phyloP scores from a whole-genome alignment of 1,140 invertebrate genomes.

The Pachypsylla venusta region DNA sequence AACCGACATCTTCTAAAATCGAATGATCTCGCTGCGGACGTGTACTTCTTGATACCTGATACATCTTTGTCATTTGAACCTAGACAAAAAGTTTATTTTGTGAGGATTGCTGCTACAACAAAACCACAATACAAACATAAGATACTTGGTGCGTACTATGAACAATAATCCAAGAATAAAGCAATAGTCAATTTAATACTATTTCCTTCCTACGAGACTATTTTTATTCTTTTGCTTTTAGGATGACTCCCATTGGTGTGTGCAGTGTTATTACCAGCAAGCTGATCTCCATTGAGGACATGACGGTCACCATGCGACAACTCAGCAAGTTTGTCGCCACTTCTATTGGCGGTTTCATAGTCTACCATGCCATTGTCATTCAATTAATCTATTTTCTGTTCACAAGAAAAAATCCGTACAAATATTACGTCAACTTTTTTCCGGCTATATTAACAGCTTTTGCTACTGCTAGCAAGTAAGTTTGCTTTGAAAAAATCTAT shows the following conservation, averaged over 20 bases:
- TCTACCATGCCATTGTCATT: slow-evolving; percentile 81
- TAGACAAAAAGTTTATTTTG: too few species aligned
- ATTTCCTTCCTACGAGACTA: too few species aligned
- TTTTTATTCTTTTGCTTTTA: slow-evolving; percentile 30
- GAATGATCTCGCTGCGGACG: too few species aligned
- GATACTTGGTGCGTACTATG: too few species aligned
- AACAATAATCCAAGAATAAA: too few species aligned
- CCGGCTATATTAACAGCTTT: slow-evolving; percentile 80
- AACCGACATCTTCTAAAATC: too few species aligned
- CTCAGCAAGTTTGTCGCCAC: slow-evolving; percentile 81
- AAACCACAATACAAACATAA: too few species aligned
- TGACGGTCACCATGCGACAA: slow-evolving; percentile 63
- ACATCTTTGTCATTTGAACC: too few species aligned
- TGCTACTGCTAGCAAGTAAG: slow-evolving; percentile 84
- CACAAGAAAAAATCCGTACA: slow-evolving; percentile 72
- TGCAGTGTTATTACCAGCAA: slow-evolving; percentile 85
- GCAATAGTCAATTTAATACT: too few species aligned
- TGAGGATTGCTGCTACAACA: too few species aligned
- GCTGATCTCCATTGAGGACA: slow-evolving; percentile 64
- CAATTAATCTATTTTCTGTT: slow-evolving; percentile 69
- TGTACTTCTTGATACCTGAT: too few species aligned
- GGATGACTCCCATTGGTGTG: slow-evolving; percentile 76
- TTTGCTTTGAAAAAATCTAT: too few species aligned
- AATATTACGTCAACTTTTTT: slow-evolving; percentile 66
- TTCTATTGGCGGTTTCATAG: slow-evolving; percentile 62